phyloP scores from a whole-genome alignment of 1,140 invertebrate species.

The Periplaneta americana region DNA sequence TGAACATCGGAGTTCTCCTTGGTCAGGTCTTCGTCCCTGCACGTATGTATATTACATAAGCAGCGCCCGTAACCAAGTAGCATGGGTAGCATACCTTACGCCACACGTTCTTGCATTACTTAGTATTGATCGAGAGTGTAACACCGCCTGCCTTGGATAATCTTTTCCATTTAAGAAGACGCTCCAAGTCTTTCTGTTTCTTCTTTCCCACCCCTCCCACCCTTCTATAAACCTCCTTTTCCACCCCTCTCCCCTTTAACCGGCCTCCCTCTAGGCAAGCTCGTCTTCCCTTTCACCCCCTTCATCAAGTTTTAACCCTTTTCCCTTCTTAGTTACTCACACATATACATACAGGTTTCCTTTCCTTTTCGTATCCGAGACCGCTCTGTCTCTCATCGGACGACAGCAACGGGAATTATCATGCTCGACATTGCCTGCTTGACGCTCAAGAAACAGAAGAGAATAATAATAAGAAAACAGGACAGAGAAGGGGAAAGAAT shows the following conservation, averaged over 20 bases:
- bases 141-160: slow-evolving; percentile 3
- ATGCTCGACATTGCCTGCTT: neutral
- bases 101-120: neutral
- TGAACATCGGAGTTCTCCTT: neutral
- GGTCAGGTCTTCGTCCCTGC: neutral
- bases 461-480: neutral
- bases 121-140: neutral
- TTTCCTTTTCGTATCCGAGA: neutral
- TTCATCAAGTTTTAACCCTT: slow-evolving; percentile 7
- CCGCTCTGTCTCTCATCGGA: slow-evolving; percentile 1
- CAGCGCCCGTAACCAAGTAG: neutral
- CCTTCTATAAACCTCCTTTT: neutral
- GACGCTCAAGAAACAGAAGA: neutral
- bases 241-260: neutral
- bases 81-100: neutral
- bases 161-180: slow-evolving; percentile 10
- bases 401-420: neutral
- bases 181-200: neutral
- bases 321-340: neutral
- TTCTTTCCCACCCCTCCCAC: neutral
- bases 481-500: neutral
- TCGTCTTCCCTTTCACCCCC: neutral
- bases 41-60: neutral
- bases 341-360: neutral
- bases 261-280: neutral